Evolutionary conservation across 2,113 vertebrate species (phyloP), one percentile per base, ranked within the genome.

Genomic region (Balaeniceps rex): DNA sequence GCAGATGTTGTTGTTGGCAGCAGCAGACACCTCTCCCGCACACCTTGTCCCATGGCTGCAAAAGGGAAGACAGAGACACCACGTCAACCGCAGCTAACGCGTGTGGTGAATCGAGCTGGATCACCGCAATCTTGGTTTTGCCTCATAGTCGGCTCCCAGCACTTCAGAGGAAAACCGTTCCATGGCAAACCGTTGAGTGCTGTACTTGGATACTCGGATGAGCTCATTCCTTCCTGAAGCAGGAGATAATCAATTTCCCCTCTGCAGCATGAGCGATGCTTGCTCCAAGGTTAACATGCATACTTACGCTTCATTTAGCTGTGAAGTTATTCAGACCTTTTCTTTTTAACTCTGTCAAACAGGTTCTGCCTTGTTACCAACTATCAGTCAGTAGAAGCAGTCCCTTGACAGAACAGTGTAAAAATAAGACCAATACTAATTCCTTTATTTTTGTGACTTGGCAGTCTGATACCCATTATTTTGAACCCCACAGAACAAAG

Each of bases 1-100:
- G 42, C 99, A 99, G 97, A 99, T 99, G 96, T 99, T 99, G 98
- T 99, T 99, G 98, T 99, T 99, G 96, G 99, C 99, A 40, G 99
- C 99, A 1, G 99, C 99, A 72, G 99, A 99, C 74, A 99, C 99
- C 97, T 99, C 99, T 81, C 99, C 99, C 3, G 99, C 99, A 97
- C 99, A 99, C 60, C 99, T 98, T 14, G 99, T 99, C 86, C 99
- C 99, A 2, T 99, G 99, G 98, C 99, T 99, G 97, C 46, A 83
- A 92, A 94, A 65, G 57, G 64, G 94, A 94, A 92, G 29, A 93
- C 68, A 96, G 63, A 97, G 72, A 90, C 18, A 90, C 2, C 29
- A 60, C 0, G 8, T 91, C 46, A 93, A 25, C 12, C 25, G 19
- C 76, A 86, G 49, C 2, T n/a, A 29, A 76, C 0, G 28, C 31